A percentile compares a stretch with the other conserved stretches of the same genome.
Evolutionary conservation across 1,140 invertebrate genomes (phyloP).

Genomic region (Diorhabda elongata): DNA sequence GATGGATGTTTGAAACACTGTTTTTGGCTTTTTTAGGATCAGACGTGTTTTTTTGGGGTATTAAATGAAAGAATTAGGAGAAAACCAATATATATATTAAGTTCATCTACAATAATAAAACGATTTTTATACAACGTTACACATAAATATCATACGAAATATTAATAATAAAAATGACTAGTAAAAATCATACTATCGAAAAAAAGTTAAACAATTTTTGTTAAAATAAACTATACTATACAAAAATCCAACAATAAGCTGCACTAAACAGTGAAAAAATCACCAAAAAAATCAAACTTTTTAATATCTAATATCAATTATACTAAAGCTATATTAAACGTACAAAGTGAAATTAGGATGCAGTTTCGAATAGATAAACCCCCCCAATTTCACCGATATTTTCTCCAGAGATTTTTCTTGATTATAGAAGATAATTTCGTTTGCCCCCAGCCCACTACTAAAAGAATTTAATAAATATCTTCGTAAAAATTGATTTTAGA

Average conservation of each 20-base stretch:
- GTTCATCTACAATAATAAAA: slow-evolving; percentile 34
- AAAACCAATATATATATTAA: slow-evolving; percentile 33
- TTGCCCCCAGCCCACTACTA: too few species aligned
- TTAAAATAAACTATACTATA: slow-evolving; percentile 45
- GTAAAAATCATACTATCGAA: slow-evolving; percentile 36
- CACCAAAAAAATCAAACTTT: slow-evolving; percentile 22
- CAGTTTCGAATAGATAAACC: too few species aligned
- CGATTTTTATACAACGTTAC: slow-evolving; percentile 41
- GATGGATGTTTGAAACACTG: too few species aligned
- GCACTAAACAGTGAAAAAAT: slow-evolving; percentile 25
- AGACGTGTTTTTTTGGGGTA: background rate
- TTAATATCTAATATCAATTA: slow-evolving; percentile 15
- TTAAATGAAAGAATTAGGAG: slow-evolving; percentile 15
- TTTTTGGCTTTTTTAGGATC: too few species aligned
- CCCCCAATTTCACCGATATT: too few species aligned
- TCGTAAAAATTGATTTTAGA: too few species aligned
- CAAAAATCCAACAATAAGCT: slow-evolving; percentile 37
- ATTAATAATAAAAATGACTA: slow-evolving; percentile 43
- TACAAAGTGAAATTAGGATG: too few species aligned
- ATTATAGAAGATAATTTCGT: too few species aligned
- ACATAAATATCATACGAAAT: slow-evolving; percentile 30
- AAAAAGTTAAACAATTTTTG: slow-evolving; percentile 27
- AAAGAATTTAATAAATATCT: too few species aligned
- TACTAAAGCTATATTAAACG: slow-evolving; percentile 11
- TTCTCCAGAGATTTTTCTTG: too few species aligned